These are phyloP conservation scores for Dermatophagoides farinae DNA, from an alignment of 1,140 invertebrate species.

Conservation along the genomic window DNA sequence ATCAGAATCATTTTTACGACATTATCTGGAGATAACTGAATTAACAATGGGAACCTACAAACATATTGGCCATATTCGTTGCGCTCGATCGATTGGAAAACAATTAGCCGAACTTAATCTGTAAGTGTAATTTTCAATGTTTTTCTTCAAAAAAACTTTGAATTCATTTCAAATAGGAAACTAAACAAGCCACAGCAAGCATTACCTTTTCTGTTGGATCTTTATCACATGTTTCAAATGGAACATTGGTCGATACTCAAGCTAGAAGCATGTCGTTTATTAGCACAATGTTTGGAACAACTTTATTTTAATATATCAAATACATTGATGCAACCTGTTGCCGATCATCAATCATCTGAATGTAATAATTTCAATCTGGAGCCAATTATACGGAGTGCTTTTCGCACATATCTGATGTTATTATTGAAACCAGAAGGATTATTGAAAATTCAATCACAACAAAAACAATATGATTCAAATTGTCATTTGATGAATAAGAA, in stretches of 20 bases:
- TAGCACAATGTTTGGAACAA: slow-evolving; percentile 35
- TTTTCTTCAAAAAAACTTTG: neutral
- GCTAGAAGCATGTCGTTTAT: slow-evolving; percentile 36
- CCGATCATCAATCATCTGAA: neutral
- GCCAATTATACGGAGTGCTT: neutral
- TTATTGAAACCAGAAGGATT: neutral
- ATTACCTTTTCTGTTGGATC: slow-evolving; percentile 62
- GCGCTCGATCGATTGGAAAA: slow-evolving; percentile 61
- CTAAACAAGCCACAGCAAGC: slow-evolving; percentile 67
- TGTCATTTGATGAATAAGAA: too few species aligned
- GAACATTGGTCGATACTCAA: slow-evolving; percentile 60
- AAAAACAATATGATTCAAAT: too few species aligned
- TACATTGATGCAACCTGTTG: neutral
- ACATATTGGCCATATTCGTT: slow-evolving; percentile 65
- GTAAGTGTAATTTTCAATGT: slow-evolving; percentile 20
- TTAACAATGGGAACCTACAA: slow-evolving; percentile 90
- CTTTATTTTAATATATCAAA: neutral
- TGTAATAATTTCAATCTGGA: neutral
- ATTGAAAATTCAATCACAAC: too few species aligned
- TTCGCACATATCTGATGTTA: neutral
- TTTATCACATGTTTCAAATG: slow-evolving; percentile 57
- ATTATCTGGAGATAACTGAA: slow-evolving; percentile 80
- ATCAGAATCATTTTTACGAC: slow-evolving; percentile 64
- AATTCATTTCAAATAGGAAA: slow-evolving; percentile 28
- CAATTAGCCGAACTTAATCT: slow-evolving; percentile 77